phyloP scores from a whole-genome alignment of 2,888 invertebrate species.

The Ligdia adustata region DNA sequence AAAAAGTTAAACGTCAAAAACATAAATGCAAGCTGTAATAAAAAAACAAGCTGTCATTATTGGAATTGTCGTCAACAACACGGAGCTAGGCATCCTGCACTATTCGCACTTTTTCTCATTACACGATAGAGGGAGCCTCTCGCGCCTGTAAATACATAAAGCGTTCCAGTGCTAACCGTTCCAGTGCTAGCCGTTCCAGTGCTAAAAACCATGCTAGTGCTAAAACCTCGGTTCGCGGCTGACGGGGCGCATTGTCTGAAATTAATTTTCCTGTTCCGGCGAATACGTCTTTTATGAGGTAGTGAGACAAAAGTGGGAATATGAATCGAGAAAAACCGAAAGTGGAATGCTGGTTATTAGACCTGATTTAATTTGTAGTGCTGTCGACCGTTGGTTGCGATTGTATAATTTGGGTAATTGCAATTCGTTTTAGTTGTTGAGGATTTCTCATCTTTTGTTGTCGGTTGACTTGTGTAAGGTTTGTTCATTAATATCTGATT shows the following conservation, averaged over 20 bases:
- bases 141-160: constrained; percentile 32
- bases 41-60: neutral
- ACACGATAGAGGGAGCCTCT: constrained; percentile 6
- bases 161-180: constrained; percentile 19
- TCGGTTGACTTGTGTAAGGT: too few species aligned
- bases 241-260: constrained; percentile 65
- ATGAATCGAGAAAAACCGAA: constrained; percentile 36
- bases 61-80: neutral
- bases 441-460: neutral
- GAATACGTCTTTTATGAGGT: constrained; percentile 76
- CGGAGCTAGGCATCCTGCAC: neutral
- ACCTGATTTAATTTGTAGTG: constrained; percentile 26
- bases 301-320: constrained; percentile 65
- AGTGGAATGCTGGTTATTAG: constrained; percentile 27
- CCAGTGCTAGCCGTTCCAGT: neutral
- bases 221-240: constrained; percentile 49
- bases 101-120: constrained; percentile 18
- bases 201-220: constrained; percentile 33
- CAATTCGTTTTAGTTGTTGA: neutral
- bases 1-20: too few species aligned
- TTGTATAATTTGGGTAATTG: constrained; percentile 30
- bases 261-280: constrained; percentile 78
- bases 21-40: too few species aligned
- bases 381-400: constrained; percentile 13
- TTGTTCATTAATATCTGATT: too few species aligned